Base-by-base conservation (phyloP, 1,140 invertebrate genomes). In the Philaenus spumarius region DNA sequence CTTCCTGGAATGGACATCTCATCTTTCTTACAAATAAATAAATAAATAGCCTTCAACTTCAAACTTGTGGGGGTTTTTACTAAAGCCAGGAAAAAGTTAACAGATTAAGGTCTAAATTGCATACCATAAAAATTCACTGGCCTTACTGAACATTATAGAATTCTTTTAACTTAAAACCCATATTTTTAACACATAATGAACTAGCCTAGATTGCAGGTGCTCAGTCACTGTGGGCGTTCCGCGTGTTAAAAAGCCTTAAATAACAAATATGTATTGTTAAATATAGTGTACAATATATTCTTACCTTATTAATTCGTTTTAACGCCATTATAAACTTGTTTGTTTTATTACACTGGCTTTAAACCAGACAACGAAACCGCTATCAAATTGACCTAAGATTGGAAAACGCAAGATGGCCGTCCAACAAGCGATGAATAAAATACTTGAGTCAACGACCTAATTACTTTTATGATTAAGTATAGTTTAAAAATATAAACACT, bases 231-330 rank as follows among this genome's bases (percentile, higher is more conserved):
- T 43, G 40, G 40, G 40, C 19, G 19, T 15, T 43, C 40, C 26
- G 26, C 26, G 9, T 30, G 40, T 46, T 22, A 15, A 46, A 46
- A 46, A 46, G 2, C n/a, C 12, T 12, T 46, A 20, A 3, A 17
- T 15, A 4, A 46, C 12, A 15, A 15, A 15, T 19, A 22, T 46
- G 12, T 46, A 12, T 46, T 12, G 19, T 46, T 12, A 15, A 4
- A 43, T 43, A 20, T 22, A 46, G 47, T 61, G 59, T 59, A 63
- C 60, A 60, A 57, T 58, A 47, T 46, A 60, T 54, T 85, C 84
- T 75, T 86, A 90, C 89, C 88, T 93, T 93, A 86, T 93, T 93
- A 82, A 93, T 93, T 87, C 90, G 82, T 85, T 93, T 93, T 84
- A 93, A 86, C 82, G 90, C 90, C 90, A 93, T 93, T 88, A 84